Evolutionary conservation across 23 tunicate species (phyloP), one percentile per base, ranked within the genome.

Genomic region (Halocynthia aurantium): DNA sequence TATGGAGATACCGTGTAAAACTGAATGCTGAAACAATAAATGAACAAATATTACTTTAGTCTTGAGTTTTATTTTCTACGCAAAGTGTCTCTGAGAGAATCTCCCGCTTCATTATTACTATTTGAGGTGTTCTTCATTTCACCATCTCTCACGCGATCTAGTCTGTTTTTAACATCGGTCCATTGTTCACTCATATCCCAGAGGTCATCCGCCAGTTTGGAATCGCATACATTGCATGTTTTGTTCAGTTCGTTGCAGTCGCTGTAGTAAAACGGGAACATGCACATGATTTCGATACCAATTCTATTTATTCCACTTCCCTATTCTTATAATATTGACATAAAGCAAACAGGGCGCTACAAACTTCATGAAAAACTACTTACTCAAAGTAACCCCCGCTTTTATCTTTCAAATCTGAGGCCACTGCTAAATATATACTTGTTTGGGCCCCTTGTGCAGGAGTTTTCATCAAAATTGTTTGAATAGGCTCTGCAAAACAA

Each of bases 381-480:
- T 69, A 91, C 97, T 85, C 81, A 72, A 76, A 91, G 68, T 85
- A 91, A 51, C 55, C 50, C 6, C 91, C 97, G 17, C 77, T 69
- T 0, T 52, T 72, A 13, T 73, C 52, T 11, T 67, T 50, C 8
- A 86, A 56, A 7, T 62, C 51, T 10, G 83, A 57, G 8, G 90
- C 98, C 7, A 79, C 55, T 7, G 98, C 81, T 51, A 92, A 74
- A 70, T 86, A 82, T 8, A 92, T 65, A 51, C 87, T 78, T 0
- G 98, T 92, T 61, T 92, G 98, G 6, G 98, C 98, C 10, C 88
- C 98, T 72, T 92, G 98, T 17, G 52, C 62, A 6, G 98, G 93
- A 50, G 98, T 86, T 58, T 72, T 78, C 83, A 92, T 75, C 21
- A 61, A 67, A 10, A 86, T 17, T 76, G 62, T 65, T 31, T 78